Conservation (phyloP, 2,888 invertebrate species). For the Rhaphigaster nebulosa region DNA sequence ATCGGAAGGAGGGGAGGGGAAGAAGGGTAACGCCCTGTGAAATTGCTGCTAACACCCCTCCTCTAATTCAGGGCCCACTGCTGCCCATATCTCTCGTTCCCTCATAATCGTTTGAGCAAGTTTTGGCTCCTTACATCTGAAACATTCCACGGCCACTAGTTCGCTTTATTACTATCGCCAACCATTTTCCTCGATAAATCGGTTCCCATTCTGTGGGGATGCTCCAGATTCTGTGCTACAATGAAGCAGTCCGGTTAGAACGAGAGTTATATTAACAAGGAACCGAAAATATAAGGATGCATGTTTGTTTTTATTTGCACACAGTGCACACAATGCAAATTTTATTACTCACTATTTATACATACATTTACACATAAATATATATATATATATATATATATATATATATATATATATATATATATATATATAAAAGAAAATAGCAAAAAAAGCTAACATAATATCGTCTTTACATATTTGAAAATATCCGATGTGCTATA, state of each 20-base stretch:
- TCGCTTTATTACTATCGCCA: constrained; percentile 27
- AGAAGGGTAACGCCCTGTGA: constrained; percentile 15
- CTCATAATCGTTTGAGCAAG: constrained; percentile 33
- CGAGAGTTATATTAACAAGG: neutral
- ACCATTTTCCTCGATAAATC: constrained; percentile 7
- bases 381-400: too few relatives aligned
- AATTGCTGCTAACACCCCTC: constrained; percentile 26
- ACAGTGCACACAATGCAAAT: too few relatives aligned
- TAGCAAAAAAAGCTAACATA: too few relatives aligned
- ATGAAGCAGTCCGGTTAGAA: neutral
- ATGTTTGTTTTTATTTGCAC: too few relatives aligned
- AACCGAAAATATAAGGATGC: neutral
- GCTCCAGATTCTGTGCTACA: neutral
- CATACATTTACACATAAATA: too few relatives aligned
- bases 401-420: too few relatives aligned
- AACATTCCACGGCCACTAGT: constrained; percentile 13
- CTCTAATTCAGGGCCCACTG: neutral
- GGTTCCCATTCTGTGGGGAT: neutral
- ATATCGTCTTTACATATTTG: too few relatives aligned
- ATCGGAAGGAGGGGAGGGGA: neutral
- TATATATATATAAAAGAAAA: too few relatives aligned
- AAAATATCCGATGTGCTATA: too few relatives aligned
- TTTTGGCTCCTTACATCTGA: constrained; percentile 25
- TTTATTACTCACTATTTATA: too few relatives aligned
- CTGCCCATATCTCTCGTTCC: neutral